Evolutionary conservation across 2,888 invertebrate genomes (phyloP).

Genomic region (Conomelus anceps): DNA sequence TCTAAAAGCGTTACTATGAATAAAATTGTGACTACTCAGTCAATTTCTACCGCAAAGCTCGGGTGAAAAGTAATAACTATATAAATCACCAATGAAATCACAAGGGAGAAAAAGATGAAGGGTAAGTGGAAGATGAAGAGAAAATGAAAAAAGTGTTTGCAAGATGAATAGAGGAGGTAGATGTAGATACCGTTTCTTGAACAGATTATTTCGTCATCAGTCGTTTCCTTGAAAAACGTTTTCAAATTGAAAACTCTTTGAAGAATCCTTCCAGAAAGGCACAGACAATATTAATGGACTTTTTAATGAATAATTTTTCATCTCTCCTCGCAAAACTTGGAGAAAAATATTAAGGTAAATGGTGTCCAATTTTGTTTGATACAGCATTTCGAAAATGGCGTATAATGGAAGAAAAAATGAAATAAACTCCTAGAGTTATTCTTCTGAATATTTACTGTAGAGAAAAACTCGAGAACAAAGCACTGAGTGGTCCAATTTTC

Average conservation of each 20-base stretch:
- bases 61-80: no score
- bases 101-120: no score
- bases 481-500: no score
- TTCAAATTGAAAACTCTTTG: background rate
- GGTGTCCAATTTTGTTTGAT: background rate
- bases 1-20: no score
- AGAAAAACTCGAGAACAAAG: background rate
- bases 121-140: no score
- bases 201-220: background rate
- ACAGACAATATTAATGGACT: background rate
- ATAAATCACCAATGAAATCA: no score
- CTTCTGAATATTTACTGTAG: background rate
- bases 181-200: background rate
- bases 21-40: no score
- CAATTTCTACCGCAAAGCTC: no score
- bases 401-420: background rate
- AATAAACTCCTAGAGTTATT: background rate
- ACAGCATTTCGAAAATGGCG: background rate
- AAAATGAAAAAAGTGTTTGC: no score
- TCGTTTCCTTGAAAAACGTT: no score
- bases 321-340: background rate
- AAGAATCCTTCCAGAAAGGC: background rate
- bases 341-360: background rate
- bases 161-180: no score
- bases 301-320: background rate